These are phyloP conservation scores for Xanthia togata DNA, from an alignment of 2,888 invertebrate species.

Conservation along the genomic window DNA sequence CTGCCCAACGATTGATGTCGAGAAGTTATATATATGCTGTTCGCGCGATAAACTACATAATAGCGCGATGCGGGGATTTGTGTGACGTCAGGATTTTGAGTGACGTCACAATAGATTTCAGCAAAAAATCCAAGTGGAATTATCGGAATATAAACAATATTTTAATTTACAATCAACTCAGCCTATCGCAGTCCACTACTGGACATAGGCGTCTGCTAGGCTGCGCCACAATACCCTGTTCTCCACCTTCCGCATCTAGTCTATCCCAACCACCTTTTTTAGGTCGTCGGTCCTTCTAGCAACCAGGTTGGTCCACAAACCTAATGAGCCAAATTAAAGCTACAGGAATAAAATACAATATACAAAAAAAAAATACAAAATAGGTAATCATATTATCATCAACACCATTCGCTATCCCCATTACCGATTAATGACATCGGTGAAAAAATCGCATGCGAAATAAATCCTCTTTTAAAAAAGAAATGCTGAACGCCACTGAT, in stretches of 20 bases:
- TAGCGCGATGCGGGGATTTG: no score
- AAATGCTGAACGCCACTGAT: slow-evolving; percentile 79
- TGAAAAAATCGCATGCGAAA: slow-evolving; percentile 67
- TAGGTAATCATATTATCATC: slow-evolving; percentile 68
- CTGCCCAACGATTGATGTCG: no score
- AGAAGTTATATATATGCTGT: no score
- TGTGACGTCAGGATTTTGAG: no score
- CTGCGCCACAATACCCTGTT: no score
- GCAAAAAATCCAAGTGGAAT: no score
- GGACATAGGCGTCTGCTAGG: not conserved
- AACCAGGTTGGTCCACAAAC: not conserved
- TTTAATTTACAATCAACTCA: not conserved
- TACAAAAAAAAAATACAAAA: slow-evolving; percentile 12
- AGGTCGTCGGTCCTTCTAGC: not conserved
- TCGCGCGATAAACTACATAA: no score
- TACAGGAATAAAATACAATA: not conserved
- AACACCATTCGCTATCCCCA: slow-evolving; percentile 74
- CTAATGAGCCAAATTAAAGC: slow-evolving; percentile 18
- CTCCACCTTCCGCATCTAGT: not conserved
- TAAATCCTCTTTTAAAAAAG: slow-evolving; percentile 69
- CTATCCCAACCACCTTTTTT: not conserved
- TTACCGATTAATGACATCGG: slow-evolving; percentile 67
- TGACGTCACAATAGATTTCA: no score
- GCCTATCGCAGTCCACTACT: not conserved
- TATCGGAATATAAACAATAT: not conserved